phyloP scores from a whole-genome alignment of 2,888 invertebrate species.

The Polydrusus pterygomalis region DNA sequence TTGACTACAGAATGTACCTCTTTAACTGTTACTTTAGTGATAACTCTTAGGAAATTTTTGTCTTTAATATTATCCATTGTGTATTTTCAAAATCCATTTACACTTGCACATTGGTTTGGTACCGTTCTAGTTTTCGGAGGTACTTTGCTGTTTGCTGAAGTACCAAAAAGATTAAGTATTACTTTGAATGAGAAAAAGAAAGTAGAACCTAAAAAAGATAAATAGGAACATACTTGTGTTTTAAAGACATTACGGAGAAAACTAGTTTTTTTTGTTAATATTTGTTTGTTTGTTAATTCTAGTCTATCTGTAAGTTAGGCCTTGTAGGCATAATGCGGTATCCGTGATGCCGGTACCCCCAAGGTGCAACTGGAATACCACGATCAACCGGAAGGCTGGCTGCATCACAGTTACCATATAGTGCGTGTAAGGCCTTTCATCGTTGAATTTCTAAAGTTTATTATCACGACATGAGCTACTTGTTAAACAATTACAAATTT shows the following conservation, averaged over 20 bases:
- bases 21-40: slow-evolving; percentile 94
- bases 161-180: slow-evolving; percentile 66
- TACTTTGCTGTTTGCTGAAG: slow-evolving; percentile 93
- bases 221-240: not conserved
- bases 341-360: too few relatives aligned
- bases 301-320: too few relatives aligned
- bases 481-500: too few relatives aligned
- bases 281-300: not conserved
- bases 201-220: slow-evolving; percentile 6
- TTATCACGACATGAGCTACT: too few relatives aligned
- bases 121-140: slow-evolving; percentile 93
- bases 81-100: slow-evolving; percentile 96
- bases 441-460: too few relatives aligned
- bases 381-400: too few relatives aligned
- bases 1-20: slow-evolving; percentile 96
- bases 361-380: too few relatives aligned
- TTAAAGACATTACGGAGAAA: not conserved
- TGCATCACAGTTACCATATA: too few relatives aligned
- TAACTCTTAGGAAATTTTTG: slow-evolving; percentile 96
- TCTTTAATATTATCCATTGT: slow-evolving; percentile 96
- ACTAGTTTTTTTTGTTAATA: not conserved
- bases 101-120: slow-evolving; percentile 92
- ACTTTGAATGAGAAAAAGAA: slow-evolving; percentile 11
- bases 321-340: too few relatives aligned
- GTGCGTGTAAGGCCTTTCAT: too few relatives aligned